A percentile compares a stretch with the other conserved stretches of the same genome.
Conservation (phyloP, 1,140 invertebrate species). For the Diachasmimorpha longicaudata region DNA sequence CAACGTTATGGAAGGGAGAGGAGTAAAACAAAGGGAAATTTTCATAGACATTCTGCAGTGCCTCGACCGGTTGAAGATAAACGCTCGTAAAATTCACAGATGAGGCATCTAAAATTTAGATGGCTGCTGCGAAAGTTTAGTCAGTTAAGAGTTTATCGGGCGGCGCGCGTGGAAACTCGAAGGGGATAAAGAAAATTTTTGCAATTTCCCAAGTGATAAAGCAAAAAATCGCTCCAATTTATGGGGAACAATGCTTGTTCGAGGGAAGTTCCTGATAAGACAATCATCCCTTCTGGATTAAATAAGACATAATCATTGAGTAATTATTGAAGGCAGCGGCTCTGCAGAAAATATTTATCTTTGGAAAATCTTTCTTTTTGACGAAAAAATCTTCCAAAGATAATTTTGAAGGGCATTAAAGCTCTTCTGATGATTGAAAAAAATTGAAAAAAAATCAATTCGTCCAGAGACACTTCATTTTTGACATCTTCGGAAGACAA, state of each 20-base stretch:
- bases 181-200: neutral
- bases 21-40: neutral
- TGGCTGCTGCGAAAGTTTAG: neutral
- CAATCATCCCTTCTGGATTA: neutral
- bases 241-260: neutral
- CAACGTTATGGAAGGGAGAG: neutral
- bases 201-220: neutral
- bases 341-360: no score
- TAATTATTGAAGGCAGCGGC: no score
- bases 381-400: no score
- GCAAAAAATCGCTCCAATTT: neutral
- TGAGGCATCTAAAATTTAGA: conserved; percentile 5
- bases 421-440: no score
- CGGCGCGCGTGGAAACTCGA: neutral
- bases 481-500: no score
- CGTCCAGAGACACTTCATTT: no score
- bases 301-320: no score
- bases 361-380: no score
- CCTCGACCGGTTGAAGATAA: neutral
- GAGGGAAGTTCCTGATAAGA: neutral
- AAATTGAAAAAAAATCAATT: no score
- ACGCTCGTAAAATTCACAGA: neutral
- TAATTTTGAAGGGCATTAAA: no score
- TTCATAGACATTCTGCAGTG: neutral
- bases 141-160: neutral